Conservation (phyloP, 2,888 invertebrate genomes). For the Camponotus fellah region DNA sequence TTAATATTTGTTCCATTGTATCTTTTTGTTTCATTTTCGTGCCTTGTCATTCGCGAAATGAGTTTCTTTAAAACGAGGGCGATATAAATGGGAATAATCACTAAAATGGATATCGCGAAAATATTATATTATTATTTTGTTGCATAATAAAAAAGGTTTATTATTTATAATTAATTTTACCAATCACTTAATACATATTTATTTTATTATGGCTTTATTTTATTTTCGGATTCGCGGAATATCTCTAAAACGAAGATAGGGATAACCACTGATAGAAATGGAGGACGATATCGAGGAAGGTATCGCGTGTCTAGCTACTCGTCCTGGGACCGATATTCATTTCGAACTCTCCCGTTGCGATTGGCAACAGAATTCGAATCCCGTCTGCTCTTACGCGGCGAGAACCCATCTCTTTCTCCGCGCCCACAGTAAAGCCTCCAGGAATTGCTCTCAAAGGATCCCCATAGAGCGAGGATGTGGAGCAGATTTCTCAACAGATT, state of each 20-base stretch:
- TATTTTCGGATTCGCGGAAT: neutral
- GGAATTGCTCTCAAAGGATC: slow-evolving; percentile 58
- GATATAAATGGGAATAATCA: slow-evolving; percentile 36
- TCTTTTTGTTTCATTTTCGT: neutral
- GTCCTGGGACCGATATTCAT: slow-evolving; percentile 74
- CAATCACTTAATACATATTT: neutral
- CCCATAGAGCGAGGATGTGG: neutral
- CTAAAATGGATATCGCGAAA: slow-evolving; percentile 48
- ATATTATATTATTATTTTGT: neutral
- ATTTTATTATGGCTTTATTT: neutral
- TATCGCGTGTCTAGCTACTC: slow-evolving; percentile 62
- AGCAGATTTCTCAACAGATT: slow-evolving; percentile 64
- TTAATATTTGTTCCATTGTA: neutral
- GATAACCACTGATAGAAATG: slow-evolving; percentile 62
- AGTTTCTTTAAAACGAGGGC: slow-evolving; percentile 2
- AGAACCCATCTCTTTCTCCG: slow-evolving; percentile 65
- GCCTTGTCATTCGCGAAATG: neutral
- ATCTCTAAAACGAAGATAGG: slow-evolving; percentile 43
- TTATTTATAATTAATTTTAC: neutral
- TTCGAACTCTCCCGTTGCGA: slow-evolving; percentile 72
- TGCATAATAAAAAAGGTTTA: neutral
- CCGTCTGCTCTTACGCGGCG: slow-evolving; percentile 73
- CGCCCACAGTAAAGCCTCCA: slow-evolving; percentile 62
- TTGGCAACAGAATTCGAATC: slow-evolving; percentile 74
- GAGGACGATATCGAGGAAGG: slow-evolving; percentile 42